Evolutionary conservation across 2,888 invertebrate species (phyloP), one percentile per base, ranked within the genome.

Genomic region (Heliothis peltigera): DNA sequence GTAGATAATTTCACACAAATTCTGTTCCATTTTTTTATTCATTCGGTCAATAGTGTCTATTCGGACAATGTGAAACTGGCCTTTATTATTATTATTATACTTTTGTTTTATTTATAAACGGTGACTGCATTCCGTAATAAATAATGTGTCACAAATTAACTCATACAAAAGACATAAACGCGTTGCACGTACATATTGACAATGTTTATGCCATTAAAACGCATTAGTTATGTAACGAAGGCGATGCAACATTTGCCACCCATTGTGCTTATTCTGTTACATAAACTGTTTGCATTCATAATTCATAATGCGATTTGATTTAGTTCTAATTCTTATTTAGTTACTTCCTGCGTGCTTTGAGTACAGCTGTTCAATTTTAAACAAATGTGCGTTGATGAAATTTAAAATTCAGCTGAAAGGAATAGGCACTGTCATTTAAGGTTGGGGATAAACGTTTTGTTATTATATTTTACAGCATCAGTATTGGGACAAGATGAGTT

Each of bases 111-210:
- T 39, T 39, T 39, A 39, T 6, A 39, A 39, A 1, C 39, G n/a
- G n/a, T 39, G n/a, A n/a, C 39, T 39, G 15, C 39, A 39, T 39
- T n/a, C 32, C 4, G 42, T 8, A 8, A 15, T 12, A 17, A 7
- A 52, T 32, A 19, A 2, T 28, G 28, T 54, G 3, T 2, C 19
- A 39, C 17, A 0, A 53, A 62, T 67, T 44, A 44, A 49, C 42
- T 49, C 56, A 54, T 82, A 79, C 64, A 88, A 92, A 92, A 91
- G 92, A 93, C 83, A 83, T 92, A 89, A 92, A 92, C 93, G 93
- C 89, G 89, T 65, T 21, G 47, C 67, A 58, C 60, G 42, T 59
- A 53, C 49, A 53, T 46, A 35, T 48, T 56, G 60, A 10, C 18
- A 47, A 21, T 60, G 53, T 42, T 56, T 32, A 12, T 43, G 22